Base-by-base conservation (phyloP, 2,797 vertebrate genomes). In the Tenualosa ilisha region DNA sequence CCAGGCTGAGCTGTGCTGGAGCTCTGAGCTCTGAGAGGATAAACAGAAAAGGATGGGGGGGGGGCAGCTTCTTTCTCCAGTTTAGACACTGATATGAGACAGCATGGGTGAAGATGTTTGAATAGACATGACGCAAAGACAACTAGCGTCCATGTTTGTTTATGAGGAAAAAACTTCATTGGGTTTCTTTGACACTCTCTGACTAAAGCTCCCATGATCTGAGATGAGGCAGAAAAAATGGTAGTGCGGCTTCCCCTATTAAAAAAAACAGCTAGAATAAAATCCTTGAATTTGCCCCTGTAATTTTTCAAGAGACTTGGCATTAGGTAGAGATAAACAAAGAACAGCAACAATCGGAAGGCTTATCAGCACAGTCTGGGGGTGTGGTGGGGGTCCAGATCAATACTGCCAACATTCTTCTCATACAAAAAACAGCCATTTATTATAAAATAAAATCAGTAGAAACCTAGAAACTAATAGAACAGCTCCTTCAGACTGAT, bases 281-380 rank as follows among this genome's bases (percentile, higher is more conserved):
- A 68, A 68, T 31, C 63, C 26, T 26, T 31, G 22, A n/a, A 26
- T 65, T 26, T 37, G 1, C 12, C 12, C 37, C 37, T 17, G 8
- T 43, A 12, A 31, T 75, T 75, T 37, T 20, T 75, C 68, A 79
- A 6, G 6, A 46, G 13, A 22, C 72, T 43, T 40, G 20, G 15
- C 17, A 9, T 79, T 40, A 46, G 72, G 37, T 15, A 79, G 7
- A 46, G 40, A 17, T 6, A 46, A 79, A 22, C 40, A 43, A 43
- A 9, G 37, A 43, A 2, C 72, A 79, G 46, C 72, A 79, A 46
- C 37, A 79, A 22, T 43, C 31, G 0, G 68, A 37, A 75, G 68
- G 31, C 85, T 88, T 86, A 86, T 88, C 86, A 89, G 54, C 46
- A 81, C 59, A n/a, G 81, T 85, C 82, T 85, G 86, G 54, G 54